A percentile compares a stretch with the other conserved stretches of the same genome.
Conservation (phyloP, 2,113 vertebrate genomes). For the Solea senegalensis region DNA sequence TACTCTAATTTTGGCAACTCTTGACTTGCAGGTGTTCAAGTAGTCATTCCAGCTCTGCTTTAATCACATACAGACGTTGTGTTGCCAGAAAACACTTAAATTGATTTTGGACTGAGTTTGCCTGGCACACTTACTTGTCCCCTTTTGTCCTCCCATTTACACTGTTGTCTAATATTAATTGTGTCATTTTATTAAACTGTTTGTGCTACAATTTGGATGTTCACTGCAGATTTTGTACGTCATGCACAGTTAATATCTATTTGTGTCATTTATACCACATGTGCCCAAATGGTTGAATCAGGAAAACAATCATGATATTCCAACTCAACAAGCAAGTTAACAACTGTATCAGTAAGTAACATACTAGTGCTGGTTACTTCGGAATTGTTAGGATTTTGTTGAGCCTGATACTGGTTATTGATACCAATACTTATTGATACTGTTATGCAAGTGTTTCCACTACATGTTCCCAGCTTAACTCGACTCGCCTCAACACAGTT, state of each 20-base stretch:
- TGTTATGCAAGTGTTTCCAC: too few relatives aligned
- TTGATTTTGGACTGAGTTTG: background rate
- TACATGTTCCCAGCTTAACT: too few relatives aligned
- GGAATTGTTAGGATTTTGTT: too few relatives aligned
- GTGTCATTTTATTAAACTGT: background rate
- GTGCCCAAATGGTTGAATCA: too few relatives aligned
- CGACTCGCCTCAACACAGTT: too few relatives aligned
- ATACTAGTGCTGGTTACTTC: background rate
- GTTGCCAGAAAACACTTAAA: conserved; percentile 7
- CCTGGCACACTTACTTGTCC: background rate
- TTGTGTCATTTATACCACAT: too few relatives aligned
- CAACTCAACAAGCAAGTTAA: too few relatives aligned
- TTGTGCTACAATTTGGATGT: background rate
- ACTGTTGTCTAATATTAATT: background rate
- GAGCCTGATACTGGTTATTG: too few relatives aligned
- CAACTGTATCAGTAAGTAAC: too few relatives aligned
- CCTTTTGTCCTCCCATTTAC: background rate
- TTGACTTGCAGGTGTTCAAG: conserved; percentile 11
- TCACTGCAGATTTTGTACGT: background rate
- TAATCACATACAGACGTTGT: conserved; percentile 11
- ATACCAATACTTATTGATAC: too few relatives aligned
- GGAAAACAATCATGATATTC: too few relatives aligned
- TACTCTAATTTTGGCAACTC: background rate
- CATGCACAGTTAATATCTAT: background rate
- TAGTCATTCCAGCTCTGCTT: conserved; percentile 4